These are phyloP conservation scores for Rhinophrynus dorsalis DNA, from an alignment of 2,797 vertebrate genomes.

Conservation along the genomic window DNA sequence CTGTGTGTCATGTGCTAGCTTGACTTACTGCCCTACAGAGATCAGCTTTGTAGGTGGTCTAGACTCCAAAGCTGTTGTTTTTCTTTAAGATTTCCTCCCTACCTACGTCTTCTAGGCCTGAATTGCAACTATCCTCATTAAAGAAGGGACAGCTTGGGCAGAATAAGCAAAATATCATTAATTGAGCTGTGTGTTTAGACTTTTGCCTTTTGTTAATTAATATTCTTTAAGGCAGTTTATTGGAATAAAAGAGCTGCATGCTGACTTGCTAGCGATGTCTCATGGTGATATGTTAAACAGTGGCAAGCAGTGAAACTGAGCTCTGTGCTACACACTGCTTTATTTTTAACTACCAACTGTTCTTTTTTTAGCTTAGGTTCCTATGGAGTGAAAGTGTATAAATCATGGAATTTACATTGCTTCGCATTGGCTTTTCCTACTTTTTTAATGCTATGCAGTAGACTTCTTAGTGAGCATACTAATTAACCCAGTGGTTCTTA, in stretches of 20 bases:
- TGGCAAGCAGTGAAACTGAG: conserved; percentile 30
- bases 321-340: conserved; percentile 9
- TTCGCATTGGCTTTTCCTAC: neutral
- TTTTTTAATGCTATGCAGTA: neutral
- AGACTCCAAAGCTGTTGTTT: neutral
- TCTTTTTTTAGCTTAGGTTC: conserved; percentile 33
- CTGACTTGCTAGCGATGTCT: conserved; percentile 27
- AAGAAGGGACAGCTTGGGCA: neutral
- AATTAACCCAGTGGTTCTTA: too few species aligned
- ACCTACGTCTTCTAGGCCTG: too few species aligned
- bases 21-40: neutral
- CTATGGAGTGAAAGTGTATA: neutral
- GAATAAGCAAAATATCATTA: neutral
- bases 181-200: conserved; percentile 9
- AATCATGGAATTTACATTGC: neutral
- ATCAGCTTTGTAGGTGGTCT: conserved; percentile 15
- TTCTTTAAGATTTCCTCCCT: neutral
- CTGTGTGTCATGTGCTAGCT: neutral
- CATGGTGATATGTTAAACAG: conserved; percentile 32
- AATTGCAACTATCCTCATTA: neutral
- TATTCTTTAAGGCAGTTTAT: conserved; percentile 6
- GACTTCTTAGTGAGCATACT: neutral
- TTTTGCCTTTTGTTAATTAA: conserved; percentile 21
- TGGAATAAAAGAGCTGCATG: neutral
- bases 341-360: conserved; percentile 42